phyloP scores from a whole-genome alignment of 2,888 invertebrate genomes.

The Acrobasis suavella region DNA sequence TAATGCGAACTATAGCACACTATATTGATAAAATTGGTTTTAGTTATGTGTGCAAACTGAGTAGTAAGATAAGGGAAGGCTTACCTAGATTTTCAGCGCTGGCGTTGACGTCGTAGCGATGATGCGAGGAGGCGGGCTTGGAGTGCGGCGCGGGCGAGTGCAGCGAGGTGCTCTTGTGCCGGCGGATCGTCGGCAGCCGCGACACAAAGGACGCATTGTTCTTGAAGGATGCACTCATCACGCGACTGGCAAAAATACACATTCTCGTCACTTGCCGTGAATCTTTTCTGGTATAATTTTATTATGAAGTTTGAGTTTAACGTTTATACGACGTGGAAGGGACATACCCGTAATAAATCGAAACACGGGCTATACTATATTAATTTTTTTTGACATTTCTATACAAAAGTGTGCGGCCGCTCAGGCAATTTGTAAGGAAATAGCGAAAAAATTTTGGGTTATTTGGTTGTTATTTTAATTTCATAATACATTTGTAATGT shows the following conservation, averaged over 20 bases:
- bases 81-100: conserved; percentile 89
- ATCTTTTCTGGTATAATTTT: background rate
- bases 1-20: conserved; percentile 30
- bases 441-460: too few relatives aligned
- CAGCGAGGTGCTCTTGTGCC: conserved; percentile 90
- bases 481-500: too few relatives aligned
- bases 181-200: conserved; percentile 92
- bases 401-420: too few relatives aligned
- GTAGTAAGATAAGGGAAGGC: conserved; percentile 35
- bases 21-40: conserved; percentile 30
- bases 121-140: conserved; percentile 72
- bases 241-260: conserved; percentile 82
- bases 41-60: conserved; percentile 35
- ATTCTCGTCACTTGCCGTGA: conserved; percentile 34
- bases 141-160: conserved; percentile 88
- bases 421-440: too few relatives aligned
- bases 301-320: background rate
- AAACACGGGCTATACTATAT: too few relatives aligned
- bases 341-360: too few relatives aligned
- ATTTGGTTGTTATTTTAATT: too few relatives aligned
- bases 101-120: conserved; percentile 87
- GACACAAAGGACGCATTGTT: conserved; percentile 97
- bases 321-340: too few relatives aligned
- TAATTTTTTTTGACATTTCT: too few relatives aligned
- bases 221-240: conserved; percentile 91